Evolutionary conservation across 1,140 invertebrate genomes (phyloP), one percentile per base, ranked within the genome.

Genomic region (Pseudomyrmex gracilis): DNA sequence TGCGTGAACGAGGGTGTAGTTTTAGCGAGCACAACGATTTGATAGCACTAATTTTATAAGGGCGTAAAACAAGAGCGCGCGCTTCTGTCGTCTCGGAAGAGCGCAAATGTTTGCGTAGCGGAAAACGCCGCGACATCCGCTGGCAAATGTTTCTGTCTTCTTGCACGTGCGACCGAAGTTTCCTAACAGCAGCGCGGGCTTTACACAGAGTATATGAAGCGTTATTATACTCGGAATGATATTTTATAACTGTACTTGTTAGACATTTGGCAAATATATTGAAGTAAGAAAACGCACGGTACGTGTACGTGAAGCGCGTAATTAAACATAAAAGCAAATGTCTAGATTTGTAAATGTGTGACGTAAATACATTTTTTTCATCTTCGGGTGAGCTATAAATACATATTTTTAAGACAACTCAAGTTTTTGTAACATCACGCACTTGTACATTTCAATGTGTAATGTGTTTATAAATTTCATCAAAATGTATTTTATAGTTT

Each of bases 31-130:
- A 34, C 64, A 71, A 80, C 64, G 66, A 80, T 80, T 80, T 71
- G 53, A 80, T 71, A 58, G 76, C 53, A 71, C 76, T 80, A 80
- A 80, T 80, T 80, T 80, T 66, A 80, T 80, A 80, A 80, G 66
- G 76, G 49, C 66, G 43, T 80, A 71, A 80, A 80, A 80, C 76
- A 71, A 47, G 53, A 45, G 24, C 53, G 53, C 43, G 45, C 34
- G 34, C 34, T 34, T 34, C 76, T 53, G 51, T 57, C 74, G 63
- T 78, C 63, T 78, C 74, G 63, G 34, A 68, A 51, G 20, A 55
- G 74, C 63, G 74, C 63, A 63, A 78, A 68, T 70, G 76, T 70
- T 78, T 70, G 76, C 76, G 43, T 34, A 71, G 76, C 66, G 66
- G 76, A 80, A 80, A 80, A 80, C 76, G 76, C 34, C 66, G 53